phyloP scores from a whole-genome alignment of 2,113 vertebrate species.

The Tiliqua scincoides region DNA sequence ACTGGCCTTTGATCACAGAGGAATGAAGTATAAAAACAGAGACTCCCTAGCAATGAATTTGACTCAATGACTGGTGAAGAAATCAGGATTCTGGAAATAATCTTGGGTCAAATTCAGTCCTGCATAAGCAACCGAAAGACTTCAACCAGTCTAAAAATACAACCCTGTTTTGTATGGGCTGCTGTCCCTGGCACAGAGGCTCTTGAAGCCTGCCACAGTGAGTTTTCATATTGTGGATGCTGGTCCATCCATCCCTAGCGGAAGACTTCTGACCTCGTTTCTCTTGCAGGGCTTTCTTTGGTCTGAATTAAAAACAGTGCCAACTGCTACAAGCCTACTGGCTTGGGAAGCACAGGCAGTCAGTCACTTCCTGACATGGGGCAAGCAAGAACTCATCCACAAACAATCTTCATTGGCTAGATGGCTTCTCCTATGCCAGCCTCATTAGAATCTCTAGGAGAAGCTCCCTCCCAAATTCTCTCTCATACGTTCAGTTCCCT shows the following conservation, averaged over 20 bases:
- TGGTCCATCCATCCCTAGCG: background rate
- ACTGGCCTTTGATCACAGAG: background rate
- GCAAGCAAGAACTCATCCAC: background rate
- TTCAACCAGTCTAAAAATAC: background rate
- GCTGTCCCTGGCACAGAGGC: background rate
- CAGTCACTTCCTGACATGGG: background rate
- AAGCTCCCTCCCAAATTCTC: no score
- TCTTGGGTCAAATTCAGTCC: background rate
- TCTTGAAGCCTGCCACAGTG: background rate
- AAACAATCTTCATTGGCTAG: background rate
- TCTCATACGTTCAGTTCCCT: background rate
- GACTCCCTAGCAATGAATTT: background rate
- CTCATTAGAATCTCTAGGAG: background rate
- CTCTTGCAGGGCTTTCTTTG: background rate
- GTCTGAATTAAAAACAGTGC: background rate
- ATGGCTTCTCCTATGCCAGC: background rate
- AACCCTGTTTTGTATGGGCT: background rate
- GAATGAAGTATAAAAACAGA: background rate
- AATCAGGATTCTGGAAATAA: background rate
- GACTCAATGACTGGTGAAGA: background rate
- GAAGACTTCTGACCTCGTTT: background rate
- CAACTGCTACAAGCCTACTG: background rate
- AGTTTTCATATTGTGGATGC: background rate
- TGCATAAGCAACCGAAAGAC: background rate
- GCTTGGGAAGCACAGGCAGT: background rate